phyloP scores from a whole-genome alignment of 2,113 vertebrate genomes.

The Ursus arctos region DNA sequence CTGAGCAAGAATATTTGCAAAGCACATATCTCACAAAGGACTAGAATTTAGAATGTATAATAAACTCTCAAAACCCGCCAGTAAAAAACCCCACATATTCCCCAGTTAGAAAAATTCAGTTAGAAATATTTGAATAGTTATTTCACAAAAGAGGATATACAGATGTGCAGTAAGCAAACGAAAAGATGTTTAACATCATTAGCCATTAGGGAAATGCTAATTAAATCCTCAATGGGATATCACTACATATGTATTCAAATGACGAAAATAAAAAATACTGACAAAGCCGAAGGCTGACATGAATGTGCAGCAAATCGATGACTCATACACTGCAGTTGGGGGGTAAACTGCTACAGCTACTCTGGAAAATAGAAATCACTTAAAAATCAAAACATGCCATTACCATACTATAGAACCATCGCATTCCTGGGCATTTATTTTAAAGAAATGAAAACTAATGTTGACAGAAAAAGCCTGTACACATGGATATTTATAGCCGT shows the following conservation, averaged over 20 bases:
- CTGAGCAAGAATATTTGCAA: background rate
- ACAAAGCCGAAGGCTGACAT: background rate
- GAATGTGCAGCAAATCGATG: background rate
- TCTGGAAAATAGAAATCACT: background rate
- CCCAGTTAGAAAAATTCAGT: background rate
- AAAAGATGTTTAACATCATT: background rate
- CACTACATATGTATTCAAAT: background rate
- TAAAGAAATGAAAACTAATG: background rate
- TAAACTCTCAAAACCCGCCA: background rate
- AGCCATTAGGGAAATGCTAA: background rate
- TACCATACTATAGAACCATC: background rate
- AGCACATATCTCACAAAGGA: background rate
- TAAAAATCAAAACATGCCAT: background rate
- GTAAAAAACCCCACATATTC: background rate
- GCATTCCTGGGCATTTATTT: background rate
- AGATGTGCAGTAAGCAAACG: background rate
- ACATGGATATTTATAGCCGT: background rate
- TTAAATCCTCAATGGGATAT: background rate
- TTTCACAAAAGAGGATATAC: background rate
- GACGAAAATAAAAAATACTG: conserved; percentile 6
- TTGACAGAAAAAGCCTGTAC: background rate
- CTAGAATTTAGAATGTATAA: background rate
- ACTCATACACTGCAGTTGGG: too few species aligned
- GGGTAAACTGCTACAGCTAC: background rate
- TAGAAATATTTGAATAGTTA: background rate